Conservation (phyloP, 2,888 invertebrate genomes). For the Eupithecia vulgata region DNA sequence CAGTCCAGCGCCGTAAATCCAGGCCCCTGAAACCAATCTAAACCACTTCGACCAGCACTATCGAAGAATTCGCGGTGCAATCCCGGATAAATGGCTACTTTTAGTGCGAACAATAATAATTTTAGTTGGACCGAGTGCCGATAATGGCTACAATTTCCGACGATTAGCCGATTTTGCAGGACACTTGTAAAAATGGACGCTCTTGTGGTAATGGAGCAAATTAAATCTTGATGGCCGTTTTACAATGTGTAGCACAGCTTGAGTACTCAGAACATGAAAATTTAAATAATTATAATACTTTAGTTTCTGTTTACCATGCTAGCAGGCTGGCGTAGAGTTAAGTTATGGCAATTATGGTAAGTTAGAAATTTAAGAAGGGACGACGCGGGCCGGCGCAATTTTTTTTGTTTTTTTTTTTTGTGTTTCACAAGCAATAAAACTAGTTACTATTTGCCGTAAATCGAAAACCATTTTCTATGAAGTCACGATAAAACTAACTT, state of each 20-base stretch:
- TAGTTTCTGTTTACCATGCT: not conserved
- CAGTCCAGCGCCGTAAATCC: constrained; percentile 23
- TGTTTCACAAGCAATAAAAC: too few species aligned
- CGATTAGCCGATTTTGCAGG: constrained; percentile 78
- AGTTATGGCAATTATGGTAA: not conserved
- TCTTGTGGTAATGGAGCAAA: constrained; percentile 54
- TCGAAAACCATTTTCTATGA: too few species aligned
- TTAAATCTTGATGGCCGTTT: constrained; percentile 27
- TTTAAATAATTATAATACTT: constrained; percentile 3
- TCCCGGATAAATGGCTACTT: constrained; percentile 78
- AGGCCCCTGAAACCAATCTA: constrained; percentile 39
- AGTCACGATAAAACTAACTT: too few species aligned
- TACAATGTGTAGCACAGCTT: not conserved
- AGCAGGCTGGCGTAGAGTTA: not conserved
- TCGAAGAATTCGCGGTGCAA: constrained; percentile 60
- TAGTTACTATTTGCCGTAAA: too few species aligned
- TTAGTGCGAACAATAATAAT: constrained; percentile 82
- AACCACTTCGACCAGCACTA: constrained; percentile 45
- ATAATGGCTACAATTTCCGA: constrained; percentile 83
- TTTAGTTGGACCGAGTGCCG: constrained; percentile 80
- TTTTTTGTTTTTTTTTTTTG: too few species aligned
- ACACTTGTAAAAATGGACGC: constrained; percentile 74
- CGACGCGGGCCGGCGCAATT: too few species aligned
- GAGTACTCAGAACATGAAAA: not conserved
- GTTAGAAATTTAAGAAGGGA: too few species aligned